These are phyloP conservation scores for Mus spicilegus DNA, from an alignment of 2,113 vertebrate genomes.

Conservation along the genomic window DNA sequence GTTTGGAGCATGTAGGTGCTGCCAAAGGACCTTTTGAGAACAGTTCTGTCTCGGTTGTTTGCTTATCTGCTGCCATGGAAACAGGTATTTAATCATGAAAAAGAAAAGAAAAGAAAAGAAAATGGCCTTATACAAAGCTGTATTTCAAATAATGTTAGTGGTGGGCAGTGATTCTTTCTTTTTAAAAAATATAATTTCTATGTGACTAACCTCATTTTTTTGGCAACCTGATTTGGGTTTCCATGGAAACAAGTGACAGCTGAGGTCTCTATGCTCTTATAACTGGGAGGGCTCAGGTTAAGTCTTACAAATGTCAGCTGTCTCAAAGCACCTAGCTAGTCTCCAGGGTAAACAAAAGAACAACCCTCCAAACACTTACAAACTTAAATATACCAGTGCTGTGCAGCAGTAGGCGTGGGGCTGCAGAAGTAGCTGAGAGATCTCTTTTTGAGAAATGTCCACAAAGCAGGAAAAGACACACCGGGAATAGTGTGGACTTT, in stretches of 20 bases:
- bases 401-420: neutral
- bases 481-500: neutral
- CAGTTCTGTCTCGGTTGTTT: constrained; percentile 37
- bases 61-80: constrained; percentile 74
- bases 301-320: constrained; percentile 72
- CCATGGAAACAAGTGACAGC: constrained; percentile 71
- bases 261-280: constrained; percentile 51
- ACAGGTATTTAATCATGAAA: constrained; percentile 62
- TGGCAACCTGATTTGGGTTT: constrained; percentile 69
- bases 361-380: constrained; percentile 44
- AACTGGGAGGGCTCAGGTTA: constrained; percentile 63
- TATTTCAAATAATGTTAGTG: constrained; percentile 53
- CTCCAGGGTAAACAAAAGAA: constrained; percentile 42
- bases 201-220: constrained; percentile 57
- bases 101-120: constrained; percentile 18
- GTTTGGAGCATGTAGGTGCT: neutral
- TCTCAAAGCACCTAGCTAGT: constrained; percentile 36
- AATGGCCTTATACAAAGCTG: constrained; percentile 45
- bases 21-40: constrained; percentile 43
- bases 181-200: constrained; percentile 55
- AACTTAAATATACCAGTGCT: constrained; percentile 24
- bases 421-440: neutral
- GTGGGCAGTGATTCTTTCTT: constrained; percentile 15
- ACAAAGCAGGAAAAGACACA: neutral
- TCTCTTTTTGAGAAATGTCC: neutral